Base-by-base conservation (phyloP, 2,888 invertebrate genomes). In the Seira ritae region DNA sequence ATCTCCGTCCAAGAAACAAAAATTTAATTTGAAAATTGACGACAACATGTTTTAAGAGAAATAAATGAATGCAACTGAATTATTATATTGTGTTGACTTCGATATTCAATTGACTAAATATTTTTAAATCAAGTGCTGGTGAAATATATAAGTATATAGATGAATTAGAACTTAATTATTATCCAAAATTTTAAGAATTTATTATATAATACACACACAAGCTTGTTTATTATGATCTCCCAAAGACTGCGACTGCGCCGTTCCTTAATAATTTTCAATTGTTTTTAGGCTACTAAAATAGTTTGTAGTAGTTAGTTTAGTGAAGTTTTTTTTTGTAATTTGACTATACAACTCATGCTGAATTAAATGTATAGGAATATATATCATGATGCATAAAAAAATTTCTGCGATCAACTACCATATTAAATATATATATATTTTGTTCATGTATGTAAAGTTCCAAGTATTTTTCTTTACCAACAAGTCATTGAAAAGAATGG, bases 231-330 rank as follows among this genome's bases (percentile, higher is more conserved):
- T 50, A 85, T 86, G 87, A 87, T 87, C 87, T 86, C 87, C 85
- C 85, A 87, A 87, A 87, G 87, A 87, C 87, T 31, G 87, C 80
- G 87, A 87, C 87, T 31, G 87, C 80, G 75, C 46, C 73, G 83
- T 83, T 85, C 83, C 83, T 83, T 76, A 69, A 73, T 65, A 62
- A 72, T 17, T 31, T 31, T 31, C 31, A 31, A 31, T 31, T 70
- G 50, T 83, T 78, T 79, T 31, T 31, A 31, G 31, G 31, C 31
- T 31, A 31, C n/a, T n/a, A n/a, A n/a, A n/a, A n/a, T n/a, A n/a
- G n/a, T 79, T 66, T 67, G 72, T 72, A 72, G 23, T 69, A 42
- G 24, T 69, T 79, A 60, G 72, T 72, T 67, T 79, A 79, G 66
- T 79, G 42, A 66, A 70, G 37, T 66, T 70, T 46, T 70, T 70